These are phyloP conservation scores for Sphaerophoria rueppellii DNA, from an alignment of 2,888 invertebrate species.

Conservation along the genomic window DNA sequence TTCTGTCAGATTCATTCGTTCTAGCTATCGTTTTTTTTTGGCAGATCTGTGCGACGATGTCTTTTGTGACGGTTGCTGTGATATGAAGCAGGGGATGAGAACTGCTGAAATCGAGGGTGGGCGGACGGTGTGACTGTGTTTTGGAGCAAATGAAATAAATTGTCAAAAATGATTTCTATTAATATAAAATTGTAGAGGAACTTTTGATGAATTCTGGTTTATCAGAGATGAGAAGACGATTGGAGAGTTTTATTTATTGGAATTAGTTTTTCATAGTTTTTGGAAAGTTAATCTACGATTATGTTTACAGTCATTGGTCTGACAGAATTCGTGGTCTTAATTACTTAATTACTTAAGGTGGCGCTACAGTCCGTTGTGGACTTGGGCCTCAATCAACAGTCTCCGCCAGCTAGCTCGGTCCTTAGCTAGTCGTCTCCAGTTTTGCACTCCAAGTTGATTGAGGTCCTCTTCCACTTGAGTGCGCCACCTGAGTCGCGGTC, in stretches of 20 bases:
- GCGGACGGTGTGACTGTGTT: background rate
- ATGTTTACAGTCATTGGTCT: too few species aligned
- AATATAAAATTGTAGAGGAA: conserved; percentile 52
- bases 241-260: background rate
- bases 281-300: too few species aligned
- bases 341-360: too few species aligned
- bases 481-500: too few species aligned
- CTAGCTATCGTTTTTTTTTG: background rate
- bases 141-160: background rate
- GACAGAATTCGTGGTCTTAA: too few species aligned
- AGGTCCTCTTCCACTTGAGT: too few species aligned
- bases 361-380: too few species aligned
- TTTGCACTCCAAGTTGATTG: too few species aligned
- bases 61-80: background rate
- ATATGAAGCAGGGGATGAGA: background rate
- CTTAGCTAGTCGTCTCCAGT: too few species aligned
- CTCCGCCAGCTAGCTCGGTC: too few species aligned
- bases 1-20: conserved; percentile 15
- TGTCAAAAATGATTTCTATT: conserved; percentile 51
- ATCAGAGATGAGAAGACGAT: conserved; percentile 35
- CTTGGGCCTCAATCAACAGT: too few species aligned
- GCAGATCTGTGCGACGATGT: background rate
- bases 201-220: conserved; percentile 55
- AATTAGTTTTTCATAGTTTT: background rate
- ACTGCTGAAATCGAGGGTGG: conserved; percentile 12